Base-by-base conservation (phyloP, 2,888 invertebrate genomes). In the Tiphia femorata region DNA sequence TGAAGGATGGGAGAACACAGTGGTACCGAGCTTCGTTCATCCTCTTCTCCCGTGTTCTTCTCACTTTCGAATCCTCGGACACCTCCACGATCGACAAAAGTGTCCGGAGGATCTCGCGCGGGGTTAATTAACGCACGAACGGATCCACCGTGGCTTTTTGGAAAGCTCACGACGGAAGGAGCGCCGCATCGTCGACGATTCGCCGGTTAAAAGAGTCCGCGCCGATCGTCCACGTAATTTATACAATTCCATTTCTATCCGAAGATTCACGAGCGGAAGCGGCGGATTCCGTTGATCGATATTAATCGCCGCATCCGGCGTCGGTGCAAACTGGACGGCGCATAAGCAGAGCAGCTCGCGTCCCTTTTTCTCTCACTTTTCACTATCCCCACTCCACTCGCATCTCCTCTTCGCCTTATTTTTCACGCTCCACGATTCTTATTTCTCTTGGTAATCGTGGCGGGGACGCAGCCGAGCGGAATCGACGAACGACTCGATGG, bases 61-160 rank as follows among this genome's bases (percentile, higher is more conserved):
- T 10, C 7, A 29, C 12, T n/a, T 7, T 29, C 29, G n/a, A 29
- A 14, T 35, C 7, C 35, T 7, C 6, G 35, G n/a, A 29, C 29
- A 12, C 7, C 7, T 35, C 43, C 46, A 43, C 35, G 59, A 60
- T 65, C 67, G 70, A 60, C 70, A 30, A 53, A 69, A 67, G 57
- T 46, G 66, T 43, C 37, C 41, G 27, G 19, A 43, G 25, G 38
- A 43, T 42, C 41, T 17, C 16, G 27, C 16, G 27, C 5, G 3
- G 16, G 29, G 8, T 29, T 44, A 17, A 17, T 43, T 17, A 17
- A 43, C 29, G 29, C 29, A 29, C 23, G 25, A 43, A 29, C n/a
- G 40, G 5, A n/a, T n/a, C n/a, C n/a, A n/a, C n/a, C n/a, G n/a
- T n/a, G n/a, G n/a, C 2, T 16, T 6, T 48, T 27, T 19, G 16